Base-by-base conservation (phyloP, 2,113 vertebrate genomes). In the Anarhynchus alexandrinus region DNA sequence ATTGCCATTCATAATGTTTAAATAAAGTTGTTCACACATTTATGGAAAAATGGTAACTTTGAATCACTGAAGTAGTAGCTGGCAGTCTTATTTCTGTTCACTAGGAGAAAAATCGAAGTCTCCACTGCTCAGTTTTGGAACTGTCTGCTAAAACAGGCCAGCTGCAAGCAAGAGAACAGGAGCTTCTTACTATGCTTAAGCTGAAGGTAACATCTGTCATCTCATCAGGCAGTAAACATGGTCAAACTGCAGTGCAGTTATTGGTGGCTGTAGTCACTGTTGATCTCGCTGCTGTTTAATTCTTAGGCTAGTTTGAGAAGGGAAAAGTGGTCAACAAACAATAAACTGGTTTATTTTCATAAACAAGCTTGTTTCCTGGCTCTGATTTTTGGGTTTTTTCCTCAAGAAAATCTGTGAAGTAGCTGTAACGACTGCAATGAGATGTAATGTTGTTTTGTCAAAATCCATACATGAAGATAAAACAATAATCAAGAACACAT, bases 91-190 rank as follows among this genome's bases (percentile, higher is more conserved):
- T 49, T 96, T 96, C 47, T 84, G 25, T 95, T 87, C 49, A 12
- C 36, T 69, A 99, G 99, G 98, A 98, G 86, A 98, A 98, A 97
- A 99, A 99, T 62, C 97, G 97, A 92, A 98, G 96, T 86, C 98
- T 99, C 61, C 99, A 97, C 96, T 98, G 97, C 90, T 98, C 98
- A 0, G 58, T 99, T 74, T 93, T 97, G 95, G 97, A 98, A 40
- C 98, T 99, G 69, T 99, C 99, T 70, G 96, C 98, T 65, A 99
- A 98, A 76, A 96, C 98, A 54, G 98, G 98, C 61, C 98, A 98
- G 52, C 95, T 99, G 82, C 98, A 99, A 93, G 99, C 98, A 3
- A 98, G 98, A n/a, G 99, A 99, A 67, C 98, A 99, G 96, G 98
- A 99, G 55, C 98, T 99, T 42, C 97, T 98, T 27, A 98, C 98